These are phyloP conservation scores for Patella depressa DNA, from an alignment of 2,888 invertebrate genomes.

Conservation along the genomic window DNA sequence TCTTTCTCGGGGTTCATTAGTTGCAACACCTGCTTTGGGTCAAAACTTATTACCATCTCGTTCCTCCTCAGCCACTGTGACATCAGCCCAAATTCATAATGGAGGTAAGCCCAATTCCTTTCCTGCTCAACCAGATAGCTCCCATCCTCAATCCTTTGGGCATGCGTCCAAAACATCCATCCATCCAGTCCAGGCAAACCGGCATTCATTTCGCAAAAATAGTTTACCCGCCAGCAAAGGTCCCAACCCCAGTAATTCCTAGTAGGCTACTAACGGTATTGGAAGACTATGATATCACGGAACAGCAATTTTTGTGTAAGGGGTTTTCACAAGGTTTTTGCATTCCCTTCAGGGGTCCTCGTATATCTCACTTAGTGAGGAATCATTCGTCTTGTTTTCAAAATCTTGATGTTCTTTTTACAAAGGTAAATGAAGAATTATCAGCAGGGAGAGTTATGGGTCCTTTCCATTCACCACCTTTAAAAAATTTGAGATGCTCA, in stretches of 20 bases:
- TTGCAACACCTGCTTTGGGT: too few species aligned
- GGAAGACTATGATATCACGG: neutral
- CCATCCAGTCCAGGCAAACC: neutral
- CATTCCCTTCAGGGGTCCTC: neutral
- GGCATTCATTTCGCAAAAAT: neutral
- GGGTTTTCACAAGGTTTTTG: neutral
- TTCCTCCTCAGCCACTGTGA: too few species aligned
- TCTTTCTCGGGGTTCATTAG: too few species aligned
- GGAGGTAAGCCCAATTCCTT: too few species aligned
- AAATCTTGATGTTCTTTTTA: neutral
- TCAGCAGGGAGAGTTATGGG: neutral
- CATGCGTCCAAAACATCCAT: too few species aligned
- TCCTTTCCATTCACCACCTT: neutral
- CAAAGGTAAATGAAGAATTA: neutral
- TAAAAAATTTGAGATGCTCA: neutral
- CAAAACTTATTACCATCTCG: too few species aligned
- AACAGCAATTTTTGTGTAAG: neutral
- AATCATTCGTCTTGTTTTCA: neutral
- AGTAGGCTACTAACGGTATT: neutral
- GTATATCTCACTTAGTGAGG: neutral
- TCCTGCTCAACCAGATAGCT: too few species aligned
- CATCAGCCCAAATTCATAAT: too few species aligned
- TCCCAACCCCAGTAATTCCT: neutral
- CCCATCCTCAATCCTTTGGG: too few species aligned
- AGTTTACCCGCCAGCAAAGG: neutral